Evolutionary conservation across 1,140 invertebrate genomes (phyloP).

Genomic region (Euwallacea similis): DNA sequence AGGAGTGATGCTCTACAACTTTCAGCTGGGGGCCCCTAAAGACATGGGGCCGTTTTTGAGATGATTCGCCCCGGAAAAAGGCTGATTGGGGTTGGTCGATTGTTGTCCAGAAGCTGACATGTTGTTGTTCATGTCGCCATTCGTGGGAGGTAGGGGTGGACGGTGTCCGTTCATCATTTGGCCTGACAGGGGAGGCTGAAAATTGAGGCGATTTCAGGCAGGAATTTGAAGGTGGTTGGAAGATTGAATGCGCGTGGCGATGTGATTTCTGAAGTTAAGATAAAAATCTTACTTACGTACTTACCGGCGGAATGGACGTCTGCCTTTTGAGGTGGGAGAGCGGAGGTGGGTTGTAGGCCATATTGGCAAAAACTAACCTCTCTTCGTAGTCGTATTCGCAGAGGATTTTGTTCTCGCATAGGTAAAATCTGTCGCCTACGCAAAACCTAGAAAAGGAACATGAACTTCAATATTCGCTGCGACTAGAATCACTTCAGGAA

Average conservation of each 20-base stretch:
- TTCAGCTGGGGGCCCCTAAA: slow-evolving; percentile 53
- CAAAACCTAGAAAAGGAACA: slow-evolving; percentile 77
- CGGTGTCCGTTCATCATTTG: slow-evolving; percentile 53
- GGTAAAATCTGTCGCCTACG: slow-evolving; percentile 93
- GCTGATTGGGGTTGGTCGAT: slow-evolving; percentile 46
- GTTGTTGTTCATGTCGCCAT: slow-evolving; percentile 53
- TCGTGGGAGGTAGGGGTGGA: slow-evolving; percentile 47
- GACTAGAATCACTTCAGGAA: too few relatives aligned
- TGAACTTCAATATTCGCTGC: too few relatives aligned
- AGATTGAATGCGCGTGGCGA: neutral
- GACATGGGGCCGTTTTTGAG: slow-evolving; percentile 50
- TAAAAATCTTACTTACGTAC: slow-evolving; percentile 26
- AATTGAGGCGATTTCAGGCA: slow-evolving; percentile 9
- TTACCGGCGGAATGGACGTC: slow-evolving; percentile 53
- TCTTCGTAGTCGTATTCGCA: slow-evolving; percentile 98
- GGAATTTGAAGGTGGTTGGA: neutral
- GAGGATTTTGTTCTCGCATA: slow-evolving; percentile 96
- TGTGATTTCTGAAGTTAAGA: neutral
- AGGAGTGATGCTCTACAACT: slow-evolving; percentile 33
- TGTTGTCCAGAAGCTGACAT: slow-evolving; percentile 50
- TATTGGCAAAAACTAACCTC: slow-evolving; percentile 85
- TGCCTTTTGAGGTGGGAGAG: slow-evolving; percentile 82
- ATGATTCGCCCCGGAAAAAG: slow-evolving; percentile 47
- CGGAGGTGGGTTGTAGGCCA: slow-evolving; percentile 86
- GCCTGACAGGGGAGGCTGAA: slow-evolving; percentile 50